phyloP scores from a whole-genome alignment of 2,113 vertebrate species.

The Brachyhypopomus gauderio region DNA sequence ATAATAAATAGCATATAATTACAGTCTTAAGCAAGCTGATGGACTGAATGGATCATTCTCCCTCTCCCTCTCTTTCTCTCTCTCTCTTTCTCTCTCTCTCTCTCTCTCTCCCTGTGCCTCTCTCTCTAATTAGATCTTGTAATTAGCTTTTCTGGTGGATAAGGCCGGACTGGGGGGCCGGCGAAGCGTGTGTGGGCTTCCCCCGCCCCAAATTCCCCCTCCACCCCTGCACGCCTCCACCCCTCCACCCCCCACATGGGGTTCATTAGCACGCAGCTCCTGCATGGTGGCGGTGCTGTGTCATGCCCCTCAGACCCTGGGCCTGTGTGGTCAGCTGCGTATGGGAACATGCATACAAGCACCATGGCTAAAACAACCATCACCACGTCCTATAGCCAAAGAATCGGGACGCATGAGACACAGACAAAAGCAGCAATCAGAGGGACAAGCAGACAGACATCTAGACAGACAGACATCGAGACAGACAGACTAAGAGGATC shows the following conservation, averaged over 20 bases:
- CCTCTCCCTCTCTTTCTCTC: conserved; percentile 40
- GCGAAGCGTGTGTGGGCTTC: conserved; percentile 81
- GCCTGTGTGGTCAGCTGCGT: background rate
- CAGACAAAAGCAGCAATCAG: background rate
- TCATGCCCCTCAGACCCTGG: background rate
- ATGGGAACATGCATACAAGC: no score
- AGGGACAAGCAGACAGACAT: background rate
- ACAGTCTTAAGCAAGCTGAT: conserved; percentile 91
- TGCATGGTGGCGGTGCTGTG: no score
- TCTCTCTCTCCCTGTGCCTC: conserved; percentile 74
- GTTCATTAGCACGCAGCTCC: conserved; percentile 68
- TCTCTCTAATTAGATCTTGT: conserved; percentile 98
- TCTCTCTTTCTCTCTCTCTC: conserved; percentile 64
- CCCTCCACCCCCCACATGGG: conserved; percentile 53
- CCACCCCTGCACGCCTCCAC: no score
- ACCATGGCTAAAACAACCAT: no score
- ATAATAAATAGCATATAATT: conserved; percentile 99
- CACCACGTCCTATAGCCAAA: background rate
- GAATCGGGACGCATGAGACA: background rate
- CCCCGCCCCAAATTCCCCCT: no score
- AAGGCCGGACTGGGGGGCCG: conserved; percentile 88
- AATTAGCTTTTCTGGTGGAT: conserved; percentile 99
- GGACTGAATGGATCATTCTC: conserved; percentile 79
- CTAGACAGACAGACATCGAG: background rate
- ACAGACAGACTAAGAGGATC: no score